Evolutionary conservation across 2,797 vertebrate species (phyloP), one percentile per base, ranked within the genome.

Genomic region (Leucoraja ocellata): DNA sequence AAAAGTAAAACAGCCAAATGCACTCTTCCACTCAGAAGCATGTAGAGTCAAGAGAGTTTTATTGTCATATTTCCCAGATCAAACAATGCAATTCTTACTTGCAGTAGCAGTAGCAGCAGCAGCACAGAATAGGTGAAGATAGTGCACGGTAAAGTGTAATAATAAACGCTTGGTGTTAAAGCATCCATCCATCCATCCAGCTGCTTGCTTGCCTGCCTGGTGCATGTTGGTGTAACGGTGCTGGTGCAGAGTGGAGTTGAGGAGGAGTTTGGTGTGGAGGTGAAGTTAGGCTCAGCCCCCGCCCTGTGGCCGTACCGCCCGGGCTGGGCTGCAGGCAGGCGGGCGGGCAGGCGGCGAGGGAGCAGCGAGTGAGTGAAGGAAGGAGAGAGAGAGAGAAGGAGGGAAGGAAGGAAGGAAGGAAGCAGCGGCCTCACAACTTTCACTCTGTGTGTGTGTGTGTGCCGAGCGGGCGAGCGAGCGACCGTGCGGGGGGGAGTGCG

Each of bases 321-420:
- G 84, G 84, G 84, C n/a, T 88, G 84, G 84, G 84, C n/a, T 88
- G 84, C 84, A 88, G n/a, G 28, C 83, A 32, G 65, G 71, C 71
- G 7, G 46, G 84, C 84, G 63, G n/a, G 28, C 83, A 7, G 65
- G 71, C 71, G 23, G 71, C 71, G 71, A 74, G 71, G 18, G 71
- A 73, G 84, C 84, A 28, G 46, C 46, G 46, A 46, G 46, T 4
- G 46, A 46, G 46, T 46, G 46, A 46, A 46, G 46, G 46, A 54
- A 54, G 46, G 46, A 54, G 46, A 4, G 46, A 46, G 46, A 0
- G 46, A 46, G 46, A 3, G 46, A 46, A 46, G 46, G 46, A 54
- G 5, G 46, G 46, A 54, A 5, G 32, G 32, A 54, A 3, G 4
- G 46, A 54, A 3, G 46, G 46, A 5, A 54, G 46, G 46, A 54